A percentile compares a stretch with the other conserved stretches of the same genome.
Evolutionary conservation across 2,888 invertebrate genomes (phyloP).

Genomic region (Ormyrus thymus): DNA sequence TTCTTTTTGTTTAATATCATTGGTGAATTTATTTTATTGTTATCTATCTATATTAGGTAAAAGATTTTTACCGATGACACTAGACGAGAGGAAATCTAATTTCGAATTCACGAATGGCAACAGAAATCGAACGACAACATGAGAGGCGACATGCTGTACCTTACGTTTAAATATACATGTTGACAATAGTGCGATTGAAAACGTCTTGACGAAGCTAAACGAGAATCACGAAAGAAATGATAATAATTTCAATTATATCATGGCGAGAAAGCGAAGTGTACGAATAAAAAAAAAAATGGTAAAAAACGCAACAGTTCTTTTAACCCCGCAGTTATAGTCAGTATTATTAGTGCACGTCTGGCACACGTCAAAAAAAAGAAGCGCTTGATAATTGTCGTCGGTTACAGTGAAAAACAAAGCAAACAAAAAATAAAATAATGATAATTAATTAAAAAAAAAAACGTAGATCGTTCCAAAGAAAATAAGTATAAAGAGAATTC

Average conservation of each 20-base stretch:
- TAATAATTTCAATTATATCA: conserved; percentile 30
- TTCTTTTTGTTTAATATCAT: no score
- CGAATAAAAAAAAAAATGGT: conserved; percentile 28
- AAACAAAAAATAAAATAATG: conserved; percentile 50
- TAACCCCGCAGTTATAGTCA: conserved; percentile 65
- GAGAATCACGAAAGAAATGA: background rate
- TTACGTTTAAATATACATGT: conserved; percentile 34
- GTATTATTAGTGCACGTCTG: conserved; percentile 67
- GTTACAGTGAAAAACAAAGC: conserved; percentile 16
- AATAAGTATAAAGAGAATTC: conserved; percentile 25
- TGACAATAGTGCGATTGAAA: conserved; percentile 52
- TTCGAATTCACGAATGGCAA: conserved; percentile 9
- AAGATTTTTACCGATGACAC: no score
- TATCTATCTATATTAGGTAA: no score
- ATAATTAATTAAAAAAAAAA: conserved; percentile 35
- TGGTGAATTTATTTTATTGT: no score
- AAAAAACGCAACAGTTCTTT: conserved; percentile 58
- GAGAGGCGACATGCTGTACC: conserved; percentile 1
- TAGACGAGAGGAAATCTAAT: no score
- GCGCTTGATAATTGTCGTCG: conserved; percentile 43
- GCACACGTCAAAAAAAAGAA: conserved; percentile 34
- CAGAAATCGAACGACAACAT: conserved; percentile 6
- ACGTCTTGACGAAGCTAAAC: conserved; percentile 16
- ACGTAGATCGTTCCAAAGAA: conserved; percentile 54
- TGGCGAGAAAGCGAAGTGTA: background rate